Percentiles rank a stretch among this genome's conserved stretches.
Evolutionary conservation across 2,797 vertebrate genomes (phyloP).

Genomic region (Xiphophorus birchmanni): DNA sequence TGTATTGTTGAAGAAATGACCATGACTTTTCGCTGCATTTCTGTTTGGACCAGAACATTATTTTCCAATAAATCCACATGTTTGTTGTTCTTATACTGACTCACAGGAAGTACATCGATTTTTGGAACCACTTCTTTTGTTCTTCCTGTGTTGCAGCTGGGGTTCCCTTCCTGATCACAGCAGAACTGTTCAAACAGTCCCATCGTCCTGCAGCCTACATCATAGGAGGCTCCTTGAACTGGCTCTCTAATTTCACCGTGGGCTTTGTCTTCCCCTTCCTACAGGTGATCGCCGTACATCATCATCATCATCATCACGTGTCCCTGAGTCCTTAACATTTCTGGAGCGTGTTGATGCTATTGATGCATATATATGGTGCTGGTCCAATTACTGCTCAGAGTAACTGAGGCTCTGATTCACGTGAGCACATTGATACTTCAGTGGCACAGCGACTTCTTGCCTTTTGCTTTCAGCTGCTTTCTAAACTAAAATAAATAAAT

Average conservation of each 20-base stretch:
- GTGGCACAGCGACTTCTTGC: background rate
- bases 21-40: background rate
- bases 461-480: background rate
- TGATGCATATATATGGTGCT: background rate
- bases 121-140: background rate
- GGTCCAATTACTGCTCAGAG: background rate
- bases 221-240: conserved; percentile 89
- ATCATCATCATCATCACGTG: too few relatives aligned
- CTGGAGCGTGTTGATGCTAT: background rate
- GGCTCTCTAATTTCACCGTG: conserved; percentile 91
- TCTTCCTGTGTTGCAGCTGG: conserved; percentile 75
- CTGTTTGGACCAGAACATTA: background rate
- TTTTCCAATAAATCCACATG: background rate
- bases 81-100: background rate
- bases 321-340: background rate
- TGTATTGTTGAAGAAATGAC: background rate
- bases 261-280: conserved; percentile 92
- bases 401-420: background rate
- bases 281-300: conserved; percentile 77
- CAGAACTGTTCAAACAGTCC: conserved; percentile 90
- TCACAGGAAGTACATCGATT: background rate
- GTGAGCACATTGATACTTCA: background rate
- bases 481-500: background rate
- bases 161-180: conserved; percentile 89
- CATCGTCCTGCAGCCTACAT: conserved; percentile 90